A percentile compares a stretch with the other conserved stretches of the same genome.
Conservation (phyloP, 2,888 invertebrate species). For the Osedax frankpressi region DNA sequence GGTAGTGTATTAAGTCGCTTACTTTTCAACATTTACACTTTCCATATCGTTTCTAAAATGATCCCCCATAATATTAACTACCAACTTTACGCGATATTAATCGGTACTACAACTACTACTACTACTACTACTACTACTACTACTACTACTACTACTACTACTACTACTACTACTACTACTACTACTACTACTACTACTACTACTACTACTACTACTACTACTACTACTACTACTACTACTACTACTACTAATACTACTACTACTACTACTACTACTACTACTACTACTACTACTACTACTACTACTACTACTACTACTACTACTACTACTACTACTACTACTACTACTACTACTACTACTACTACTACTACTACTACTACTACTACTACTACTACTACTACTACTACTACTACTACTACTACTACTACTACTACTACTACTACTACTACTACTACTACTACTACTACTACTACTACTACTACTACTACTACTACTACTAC, state of each 20-base stretch:
- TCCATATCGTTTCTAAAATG: too few relatives aligned
- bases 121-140: conserved; percentile 10
- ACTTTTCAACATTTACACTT: too few relatives aligned
- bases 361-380: conserved; percentile 17
- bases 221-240: conserved; percentile 13
- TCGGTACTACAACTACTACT: not conserved
- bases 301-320: conserved; percentile 20
- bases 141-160: conserved; percentile 12
- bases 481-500: conserved; percentile 3
- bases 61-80: too few relatives aligned
- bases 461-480: conserved; percentile 10
- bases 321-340: conserved; percentile 21
- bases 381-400: conserved; percentile 19
- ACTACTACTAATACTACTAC: conserved; percentile 6
- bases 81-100: too few relatives aligned
- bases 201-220: not conserved
- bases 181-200: conserved; percentile 5
- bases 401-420: conserved; percentile 13
- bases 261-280: conserved; percentile 18
- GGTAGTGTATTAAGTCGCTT: too few relatives aligned
- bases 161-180: conserved; percentile 10
- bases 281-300: conserved; percentile 17
- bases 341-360: conserved; percentile 19
- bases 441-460: conserved; percentile 1
- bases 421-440: conserved; percentile 2